phyloP scores from a whole-genome alignment of 1,140 invertebrate species.

The Ridgeia piscesae region DNA sequence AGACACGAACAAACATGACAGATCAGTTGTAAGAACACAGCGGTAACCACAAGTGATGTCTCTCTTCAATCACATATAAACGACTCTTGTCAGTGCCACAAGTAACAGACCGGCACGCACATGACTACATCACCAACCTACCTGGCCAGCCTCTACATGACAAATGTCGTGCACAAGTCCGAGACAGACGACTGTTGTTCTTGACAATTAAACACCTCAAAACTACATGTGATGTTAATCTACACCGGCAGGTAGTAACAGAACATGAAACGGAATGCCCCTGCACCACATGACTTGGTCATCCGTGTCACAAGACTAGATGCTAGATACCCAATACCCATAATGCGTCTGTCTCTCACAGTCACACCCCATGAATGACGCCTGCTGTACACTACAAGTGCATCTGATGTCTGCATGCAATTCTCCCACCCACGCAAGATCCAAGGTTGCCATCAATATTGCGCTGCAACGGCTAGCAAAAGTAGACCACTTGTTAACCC shows the following conservation, averaged over 20 bases:
- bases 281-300: not conserved
- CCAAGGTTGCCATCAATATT: not conserved
- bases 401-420: too few relatives aligned
- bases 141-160: not conserved
- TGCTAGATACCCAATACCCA: constrained; percentile 4
- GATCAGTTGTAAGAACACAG: not conserved
- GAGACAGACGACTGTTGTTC: not conserved
- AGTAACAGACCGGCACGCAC: not conserved
- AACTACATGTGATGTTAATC: not conserved
- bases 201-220: not conserved
- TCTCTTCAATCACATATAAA: not conserved
- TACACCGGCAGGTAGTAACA: not conserved
- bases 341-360: not conserved
- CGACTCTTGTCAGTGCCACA: not conserved
- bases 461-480: not conserved
- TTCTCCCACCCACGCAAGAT: too few relatives aligned
- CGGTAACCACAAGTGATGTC: not conserved
- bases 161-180: not conserved
- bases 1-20: not conserved
- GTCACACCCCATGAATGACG: not conserved
- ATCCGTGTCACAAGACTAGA: not conserved
- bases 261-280: not conserved
- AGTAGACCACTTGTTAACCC: not conserved
- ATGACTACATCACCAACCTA: not conserved
- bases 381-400: not conserved